A percentile compares a stretch with the other conserved stretches of the same genome.
These are phyloP conservation scores for Nasonia giraulti DNA, from an alignment of 1,140 invertebrate species.

Conservation along the genomic window DNA sequence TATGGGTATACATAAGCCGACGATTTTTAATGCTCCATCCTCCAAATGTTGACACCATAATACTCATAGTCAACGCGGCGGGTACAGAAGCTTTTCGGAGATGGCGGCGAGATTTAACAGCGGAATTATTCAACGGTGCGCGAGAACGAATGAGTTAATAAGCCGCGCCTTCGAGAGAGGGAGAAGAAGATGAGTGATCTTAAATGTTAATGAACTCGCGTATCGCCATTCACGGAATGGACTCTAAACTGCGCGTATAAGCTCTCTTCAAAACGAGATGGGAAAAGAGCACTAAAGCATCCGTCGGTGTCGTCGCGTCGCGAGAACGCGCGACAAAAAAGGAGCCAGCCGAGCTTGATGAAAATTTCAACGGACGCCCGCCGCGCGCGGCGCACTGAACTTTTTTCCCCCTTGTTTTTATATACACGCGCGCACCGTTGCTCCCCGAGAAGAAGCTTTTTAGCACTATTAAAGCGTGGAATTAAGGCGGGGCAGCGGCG, in stretches of 20 bases:
- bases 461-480: neutral
- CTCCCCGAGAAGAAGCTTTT: neutral
- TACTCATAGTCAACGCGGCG: neutral
- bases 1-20: neutral
- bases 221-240: conserved; percentile 14
- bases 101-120: conserved; percentile 7
- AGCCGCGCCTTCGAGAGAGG: conserved; percentile 50
- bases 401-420: neutral
- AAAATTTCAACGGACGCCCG: conserved; percentile 9
- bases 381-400: neutral
- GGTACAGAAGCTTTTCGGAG: conserved; percentile 1
- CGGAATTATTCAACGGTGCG: conserved; percentile 53
- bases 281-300: conserved; percentile 22
- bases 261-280: neutral
- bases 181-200: conserved; percentile 60
- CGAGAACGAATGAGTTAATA: conserved; percentile 65
- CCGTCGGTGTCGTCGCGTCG: neutral
- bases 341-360: neutral
- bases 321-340: neutral
- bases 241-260: neutral
- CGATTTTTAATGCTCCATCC: neutral
- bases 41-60: neutral
- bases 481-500: neutral
- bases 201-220: conserved; percentile 63
- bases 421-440: neutral